Conservation (phyloP, 2,797 vertebrate genomes). For the Todus mexicanus region DNA sequence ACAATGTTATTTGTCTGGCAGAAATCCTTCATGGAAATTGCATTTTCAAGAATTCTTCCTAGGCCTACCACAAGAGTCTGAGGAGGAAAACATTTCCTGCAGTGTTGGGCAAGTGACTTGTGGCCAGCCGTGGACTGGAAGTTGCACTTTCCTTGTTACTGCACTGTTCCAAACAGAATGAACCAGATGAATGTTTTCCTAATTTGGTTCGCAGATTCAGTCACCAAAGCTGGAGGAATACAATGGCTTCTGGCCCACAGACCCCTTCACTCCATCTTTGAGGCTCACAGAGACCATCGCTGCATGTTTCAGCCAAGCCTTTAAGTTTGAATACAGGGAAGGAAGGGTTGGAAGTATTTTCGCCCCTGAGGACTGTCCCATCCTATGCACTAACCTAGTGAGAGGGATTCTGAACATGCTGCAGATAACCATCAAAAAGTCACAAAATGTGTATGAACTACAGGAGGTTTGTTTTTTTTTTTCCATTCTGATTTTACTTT, state of each 20-base stretch:
- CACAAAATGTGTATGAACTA: conserved; percentile 76
- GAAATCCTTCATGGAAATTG: background rate
- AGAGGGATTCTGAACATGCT: conserved; percentile 79
- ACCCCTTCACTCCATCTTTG: conserved; percentile 59
- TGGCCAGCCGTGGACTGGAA: background rate
- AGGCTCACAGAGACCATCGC: conserved; percentile 75
- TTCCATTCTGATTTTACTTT: background rate
- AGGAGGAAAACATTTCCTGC: background rate
- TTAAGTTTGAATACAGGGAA: conserved; percentile 80
- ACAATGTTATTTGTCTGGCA: background rate
- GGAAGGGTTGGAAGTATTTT: conserved; percentile 79
- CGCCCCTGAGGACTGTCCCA: conserved; percentile 69
- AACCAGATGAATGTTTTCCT: background rate
- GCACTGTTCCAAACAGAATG: background rate
- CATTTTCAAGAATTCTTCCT: background rate
- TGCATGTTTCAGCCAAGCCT: conserved; percentile 76
- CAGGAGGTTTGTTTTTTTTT: conserved; percentile 54
- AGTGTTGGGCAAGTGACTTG: background rate
- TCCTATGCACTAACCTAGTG: conserved; percentile 81
- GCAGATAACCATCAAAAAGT: conserved; percentile 83
- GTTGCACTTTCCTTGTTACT: background rate
- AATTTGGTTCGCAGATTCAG: conserved; percentile 71
- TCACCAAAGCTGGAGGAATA: conserved; percentile 80
- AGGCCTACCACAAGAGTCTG: fast-evolving
- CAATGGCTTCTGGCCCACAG: conserved; percentile 76